These are phyloP conservation scores for Pituophis catenifer DNA, from an alignment of 2,113 vertebrate species.

Conservation along the genomic window DNA sequence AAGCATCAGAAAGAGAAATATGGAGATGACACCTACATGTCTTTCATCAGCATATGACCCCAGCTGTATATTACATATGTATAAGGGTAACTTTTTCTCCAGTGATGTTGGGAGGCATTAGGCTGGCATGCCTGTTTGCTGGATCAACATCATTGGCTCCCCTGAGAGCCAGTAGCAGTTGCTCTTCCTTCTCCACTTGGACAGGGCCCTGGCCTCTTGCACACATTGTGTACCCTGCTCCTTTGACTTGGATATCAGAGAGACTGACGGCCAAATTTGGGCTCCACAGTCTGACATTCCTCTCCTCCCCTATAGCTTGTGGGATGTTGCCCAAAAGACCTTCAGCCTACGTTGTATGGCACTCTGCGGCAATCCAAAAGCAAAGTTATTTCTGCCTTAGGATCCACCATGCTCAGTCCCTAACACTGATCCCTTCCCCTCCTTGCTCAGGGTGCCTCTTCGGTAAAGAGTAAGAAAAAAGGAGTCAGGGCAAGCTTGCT, in stretches of 20 bases:
- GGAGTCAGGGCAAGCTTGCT: not conserved
- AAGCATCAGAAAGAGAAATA: not conserved
- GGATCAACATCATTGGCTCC: not conserved
- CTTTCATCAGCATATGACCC: too few species aligned
- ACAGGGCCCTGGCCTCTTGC: not conserved
- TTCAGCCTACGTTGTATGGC: not conserved
- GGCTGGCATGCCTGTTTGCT: not conserved
- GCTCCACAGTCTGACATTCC: not conserved
- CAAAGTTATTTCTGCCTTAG: not conserved
- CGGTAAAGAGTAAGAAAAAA: not conserved
- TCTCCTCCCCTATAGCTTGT: not conserved
- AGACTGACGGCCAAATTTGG: not conserved
- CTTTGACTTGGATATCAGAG: not conserved
- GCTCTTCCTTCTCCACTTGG: not conserved
- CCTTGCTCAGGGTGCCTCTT: not conserved
- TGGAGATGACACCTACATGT: too few species aligned
- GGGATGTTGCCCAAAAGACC: not conserved
- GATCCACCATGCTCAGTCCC: not conserved
- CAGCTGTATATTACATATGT: not conserved
- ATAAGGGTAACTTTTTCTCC: not conserved
- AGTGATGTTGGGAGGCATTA: not conserved
- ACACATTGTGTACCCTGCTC: not conserved
- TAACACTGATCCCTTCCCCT: not conserved
- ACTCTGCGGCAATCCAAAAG: not conserved
- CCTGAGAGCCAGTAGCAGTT: not conserved